Conservation (phyloP, 2,888 invertebrate species). For the Tenthredo distinguenda region DNA sequence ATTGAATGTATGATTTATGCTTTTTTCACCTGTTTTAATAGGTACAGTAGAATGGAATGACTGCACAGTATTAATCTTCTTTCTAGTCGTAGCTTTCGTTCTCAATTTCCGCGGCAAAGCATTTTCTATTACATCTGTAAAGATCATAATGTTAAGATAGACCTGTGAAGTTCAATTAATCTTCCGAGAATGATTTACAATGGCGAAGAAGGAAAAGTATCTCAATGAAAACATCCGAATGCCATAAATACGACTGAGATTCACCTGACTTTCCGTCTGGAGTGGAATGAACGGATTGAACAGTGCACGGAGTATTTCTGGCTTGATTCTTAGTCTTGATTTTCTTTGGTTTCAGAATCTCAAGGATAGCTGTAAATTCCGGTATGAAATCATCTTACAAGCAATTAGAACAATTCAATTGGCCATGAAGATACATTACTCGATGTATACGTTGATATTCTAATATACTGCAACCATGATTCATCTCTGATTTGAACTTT, state of each 20-base stretch:
- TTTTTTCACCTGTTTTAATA: constrained; percentile 40
- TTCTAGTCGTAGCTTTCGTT: constrained; percentile 62
- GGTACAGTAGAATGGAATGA: constrained; percentile 58
- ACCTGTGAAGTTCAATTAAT: neutral
- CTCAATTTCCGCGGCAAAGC: constrained; percentile 59
- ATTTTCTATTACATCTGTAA: constrained; percentile 49
- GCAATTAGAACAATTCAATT: neutral
- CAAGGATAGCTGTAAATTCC: constrained; percentile 17
- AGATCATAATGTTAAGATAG: neutral
- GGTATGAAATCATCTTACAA: neutral
- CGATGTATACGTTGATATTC: neutral
- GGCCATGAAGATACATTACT: neutral
- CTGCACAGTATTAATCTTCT: constrained; percentile 63
- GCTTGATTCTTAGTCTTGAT: constrained; percentile 21
- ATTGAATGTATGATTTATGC: constrained; percentile 37
- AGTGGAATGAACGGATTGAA: constrained; percentile 46
- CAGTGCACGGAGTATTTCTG: constrained; percentile 22
- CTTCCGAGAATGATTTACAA: neutral
- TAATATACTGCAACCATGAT: neutral
- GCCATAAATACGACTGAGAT: neutral
- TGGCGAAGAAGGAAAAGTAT: neutral
- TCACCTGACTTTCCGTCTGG: constrained; percentile 21
- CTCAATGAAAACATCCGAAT: neutral
- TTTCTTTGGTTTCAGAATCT: constrained; percentile 30
- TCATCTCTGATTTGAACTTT: constrained; percentile 7